Evolutionary conservation across 2,797 vertebrate species (phyloP), one percentile per base, ranked within the genome.

Genomic region (Setipinna tenuifilis): DNA sequence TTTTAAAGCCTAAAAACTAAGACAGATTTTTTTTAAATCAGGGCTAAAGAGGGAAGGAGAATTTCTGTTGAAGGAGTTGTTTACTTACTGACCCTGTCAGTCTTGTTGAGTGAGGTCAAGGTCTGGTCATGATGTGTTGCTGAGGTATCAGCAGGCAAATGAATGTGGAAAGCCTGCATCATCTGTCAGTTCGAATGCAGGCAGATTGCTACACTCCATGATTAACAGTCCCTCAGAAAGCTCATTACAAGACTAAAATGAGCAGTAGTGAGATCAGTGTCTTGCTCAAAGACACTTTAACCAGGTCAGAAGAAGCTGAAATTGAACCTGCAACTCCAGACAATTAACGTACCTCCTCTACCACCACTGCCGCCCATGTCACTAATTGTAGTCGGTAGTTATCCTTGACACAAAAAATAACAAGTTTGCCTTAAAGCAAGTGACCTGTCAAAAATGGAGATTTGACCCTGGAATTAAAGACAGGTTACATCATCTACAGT

Each of bases 391-490:
- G 28, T 31, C 25, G 31, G 28, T 16, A 11, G 65, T 16, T 71
- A 25, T 71, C 16, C 28, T 31, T 17, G 16, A 41, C 28, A 25
- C 23, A 75, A 75, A 19, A 59, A 11, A n/a, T 59, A n/a, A 19
- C 19, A 21, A 19, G 58, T 59, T 59, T 59, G 58, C 3, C 9
- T 59, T 59, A 21, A 19, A 19, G 58, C 0, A 28, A 14, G 6
- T 35, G 5, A 6, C 6, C 5, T 35, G 16, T 75, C n/a, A 65
- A 65, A 65, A 65, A n/a, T 75, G 14, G 17, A 41, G 28, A 75
- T 35, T 41, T 75, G 28, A 75, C 62, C 62, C 3, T 12, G 62
- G 25, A 68, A 68, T 68, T 68, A 68, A 68, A 68, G 62, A 68
- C 62, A 28, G 23, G 25, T 68, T 68, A 16, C 68, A 31, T 75